phyloP scores from a whole-genome alignment of 2,797 vertebrate genomes.

The Dermochelys coriacea region DNA sequence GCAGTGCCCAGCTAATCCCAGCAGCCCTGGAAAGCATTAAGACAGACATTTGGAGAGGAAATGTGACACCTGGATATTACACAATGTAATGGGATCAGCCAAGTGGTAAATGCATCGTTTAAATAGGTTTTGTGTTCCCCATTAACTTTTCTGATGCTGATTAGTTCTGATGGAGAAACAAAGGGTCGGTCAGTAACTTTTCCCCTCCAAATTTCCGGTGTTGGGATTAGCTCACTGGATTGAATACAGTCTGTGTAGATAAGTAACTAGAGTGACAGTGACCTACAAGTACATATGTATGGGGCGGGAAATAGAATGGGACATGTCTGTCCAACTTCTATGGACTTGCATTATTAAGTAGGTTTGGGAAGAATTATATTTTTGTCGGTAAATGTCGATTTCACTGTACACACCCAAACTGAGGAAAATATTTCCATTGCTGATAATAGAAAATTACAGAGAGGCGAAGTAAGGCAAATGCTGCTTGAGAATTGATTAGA shows the following conservation, averaged over 20 bases:
- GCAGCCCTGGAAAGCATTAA: conserved; percentile 86
- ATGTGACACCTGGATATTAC: conserved; percentile 99
- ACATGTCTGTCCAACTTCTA: not conserved
- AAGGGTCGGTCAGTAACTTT: conserved; percentile 89
- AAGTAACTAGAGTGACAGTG: not conserved
- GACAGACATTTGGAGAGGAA: conserved; percentile 89
- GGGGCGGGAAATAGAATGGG: not conserved
- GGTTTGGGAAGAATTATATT: not conserved
- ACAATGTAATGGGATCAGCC: conserved; percentile 97
- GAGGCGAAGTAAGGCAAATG: not conserved
- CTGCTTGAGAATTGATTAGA: not conserved
- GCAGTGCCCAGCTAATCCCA: conserved; percentile 84
- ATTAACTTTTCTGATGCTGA: conserved; percentile 95
- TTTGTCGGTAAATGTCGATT: not conserved
- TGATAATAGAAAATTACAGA: not conserved
- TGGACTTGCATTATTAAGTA: not conserved
- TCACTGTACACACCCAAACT: not conserved
- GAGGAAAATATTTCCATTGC: not conserved
- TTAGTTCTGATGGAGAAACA: conserved; percentile 88
- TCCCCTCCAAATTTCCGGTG: conserved; percentile 53
- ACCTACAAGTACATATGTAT: not conserved
- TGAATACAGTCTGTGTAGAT: fast-evolving
- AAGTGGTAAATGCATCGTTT: conserved; percentile 99
- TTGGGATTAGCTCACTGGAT: not conserved
- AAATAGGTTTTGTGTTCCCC: conserved; percentile 98